Conservation (phyloP, 2,888 invertebrate genomes). For the Hirudinaria manillensis region DNA sequence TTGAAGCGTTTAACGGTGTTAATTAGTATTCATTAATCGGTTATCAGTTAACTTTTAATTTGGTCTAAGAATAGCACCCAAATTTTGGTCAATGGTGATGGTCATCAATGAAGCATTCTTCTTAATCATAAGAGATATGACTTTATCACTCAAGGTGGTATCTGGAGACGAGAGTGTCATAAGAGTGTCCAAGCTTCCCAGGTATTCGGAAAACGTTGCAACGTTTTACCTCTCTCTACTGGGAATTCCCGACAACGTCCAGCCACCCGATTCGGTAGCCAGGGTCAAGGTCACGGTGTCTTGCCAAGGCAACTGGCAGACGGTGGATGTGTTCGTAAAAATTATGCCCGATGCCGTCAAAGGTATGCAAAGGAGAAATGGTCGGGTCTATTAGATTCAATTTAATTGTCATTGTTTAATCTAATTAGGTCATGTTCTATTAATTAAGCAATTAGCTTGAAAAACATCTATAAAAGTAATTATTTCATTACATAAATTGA, state of each 20-base stretch:
- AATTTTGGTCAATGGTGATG: too few relatives aligned
- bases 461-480: too few relatives aligned
- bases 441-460: too few relatives aligned
- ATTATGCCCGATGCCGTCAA: not conserved
- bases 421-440: too few relatives aligned
- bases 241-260: not conserved
- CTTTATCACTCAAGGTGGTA: not conserved
- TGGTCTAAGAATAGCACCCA: not conserved
- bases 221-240: not conserved
- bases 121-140: not conserved
- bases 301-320: not conserved
- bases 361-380: not conserved
- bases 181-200: not conserved
- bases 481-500: too few relatives aligned
- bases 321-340: not conserved
- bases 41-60: not conserved
- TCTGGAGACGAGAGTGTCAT: not conserved
- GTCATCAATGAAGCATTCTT: not conserved
- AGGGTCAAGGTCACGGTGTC: not conserved
- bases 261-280: not conserved
- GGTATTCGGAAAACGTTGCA: not conserved
- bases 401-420: too few relatives aligned
- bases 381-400: too few relatives aligned
- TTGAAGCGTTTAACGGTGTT: constrained; percentile 45
- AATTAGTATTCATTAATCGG: constrained; percentile 29